phyloP scores from a whole-genome alignment of 53 echinoderm and acorn worm genomes.

The Arbacia lixula region DNA sequence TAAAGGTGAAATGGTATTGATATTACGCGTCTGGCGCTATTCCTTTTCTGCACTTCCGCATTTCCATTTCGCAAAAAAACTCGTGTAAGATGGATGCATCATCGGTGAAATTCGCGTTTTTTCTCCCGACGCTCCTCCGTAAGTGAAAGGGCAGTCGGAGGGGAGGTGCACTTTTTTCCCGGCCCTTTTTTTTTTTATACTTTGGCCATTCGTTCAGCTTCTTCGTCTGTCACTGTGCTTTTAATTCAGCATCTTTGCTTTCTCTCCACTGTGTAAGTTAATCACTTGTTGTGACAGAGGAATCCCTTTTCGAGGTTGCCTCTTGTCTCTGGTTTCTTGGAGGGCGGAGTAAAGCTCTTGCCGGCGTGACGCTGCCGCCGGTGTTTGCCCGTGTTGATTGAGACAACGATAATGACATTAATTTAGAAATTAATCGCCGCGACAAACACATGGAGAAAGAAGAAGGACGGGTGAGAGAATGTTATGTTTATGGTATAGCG shows the following conservation, averaged over 20 bases:
- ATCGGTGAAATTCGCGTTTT: no score
- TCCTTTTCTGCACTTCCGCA: no score
- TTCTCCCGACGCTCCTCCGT: no score
- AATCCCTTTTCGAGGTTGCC: not conserved
- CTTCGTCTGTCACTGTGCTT: slow-evolving; percentile 11
- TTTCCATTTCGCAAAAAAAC: no score
- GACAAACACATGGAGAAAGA: not conserved
- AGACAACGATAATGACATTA: slow-evolving; percentile 24
- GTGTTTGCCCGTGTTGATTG: slow-evolving; percentile 4
- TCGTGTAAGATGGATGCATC: no score
- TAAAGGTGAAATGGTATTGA: no score
- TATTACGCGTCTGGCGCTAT: no score
- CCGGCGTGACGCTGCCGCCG: not conserved
- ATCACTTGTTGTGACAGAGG: slow-evolving; percentile 28
- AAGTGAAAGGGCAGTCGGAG: no score
- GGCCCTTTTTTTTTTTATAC: no score
- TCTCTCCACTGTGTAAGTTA: slow-evolving; percentile 17
- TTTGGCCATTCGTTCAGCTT: no score
- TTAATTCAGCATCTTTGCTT: slow-evolving; percentile 9
- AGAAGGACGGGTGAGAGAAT: not conserved
- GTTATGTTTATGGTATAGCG: no score
- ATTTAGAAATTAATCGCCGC: slow-evolving; percentile 12
- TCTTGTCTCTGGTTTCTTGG: not conserved
- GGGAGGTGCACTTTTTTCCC: slow-evolving; percentile 22
- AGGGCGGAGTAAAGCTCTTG: not conserved